Base-by-base conservation (phyloP, 1,140 invertebrate species). In the Cydia pomonella region DNA sequence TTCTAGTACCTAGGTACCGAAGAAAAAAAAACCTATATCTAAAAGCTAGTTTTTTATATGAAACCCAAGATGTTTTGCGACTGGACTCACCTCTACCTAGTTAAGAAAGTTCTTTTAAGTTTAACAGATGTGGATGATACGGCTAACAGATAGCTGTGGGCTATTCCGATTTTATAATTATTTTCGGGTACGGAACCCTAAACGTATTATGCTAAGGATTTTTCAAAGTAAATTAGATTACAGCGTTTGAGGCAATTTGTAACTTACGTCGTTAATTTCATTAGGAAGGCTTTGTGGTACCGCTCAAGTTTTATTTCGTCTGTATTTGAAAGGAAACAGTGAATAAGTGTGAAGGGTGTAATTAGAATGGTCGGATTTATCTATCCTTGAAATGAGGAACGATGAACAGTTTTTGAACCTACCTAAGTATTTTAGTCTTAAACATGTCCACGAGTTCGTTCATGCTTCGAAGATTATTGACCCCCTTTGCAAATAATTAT, bases 201-300 rank as follows among this genome's bases (percentile, higher is more conserved):
- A 59, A 53, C 16, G 5, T 18, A 53, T n/a, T 53, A 4, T 53
- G 12, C 12, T 6, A 2, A 18, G 50, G 4, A 72, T 80, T 78
- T 84, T 82, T 76, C 63, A n/a, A 74, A 79, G 74, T 75, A 88
- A 89, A 91, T 89, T 89, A 85, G 87, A 89, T 88, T 85, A 86
- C 80, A 80, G 75, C 78, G 76, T 84, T 78, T 82, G 73, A 63
- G 80, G 80, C 74, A 80, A 84, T 87, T 84, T 84, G 85, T 91
- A 79, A 82, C 79, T 73, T 74, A 79, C 75, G 41, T 77, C 76
- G 84, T 84, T 88, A 83, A 90, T 87, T 88, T 87, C 79, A 85
- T 90, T 87, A 83, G 72, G 76, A 74, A 75, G 77, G 63, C 77
- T 79, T 82, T 79, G 77, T 75, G 75, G 23, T 18, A 76, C 84